Evolutionary conservation across 2,113 vertebrate species (phyloP).

Genomic region (Barnardius zonarius): DNA sequence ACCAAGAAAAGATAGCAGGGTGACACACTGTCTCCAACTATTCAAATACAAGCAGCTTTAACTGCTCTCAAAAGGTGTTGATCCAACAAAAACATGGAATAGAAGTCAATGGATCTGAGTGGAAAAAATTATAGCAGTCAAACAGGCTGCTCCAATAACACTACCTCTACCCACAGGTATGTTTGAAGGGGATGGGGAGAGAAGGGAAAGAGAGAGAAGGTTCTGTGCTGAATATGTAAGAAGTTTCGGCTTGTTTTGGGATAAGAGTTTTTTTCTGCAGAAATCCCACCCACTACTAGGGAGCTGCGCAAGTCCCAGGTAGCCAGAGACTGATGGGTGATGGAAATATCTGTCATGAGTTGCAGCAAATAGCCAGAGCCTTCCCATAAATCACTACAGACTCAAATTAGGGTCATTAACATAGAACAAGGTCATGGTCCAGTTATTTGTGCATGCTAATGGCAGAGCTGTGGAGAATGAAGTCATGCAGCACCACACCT

Average conservation of each 20-base stretch:
- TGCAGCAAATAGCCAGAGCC: neutral
- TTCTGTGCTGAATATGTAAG: constrained; percentile 43
- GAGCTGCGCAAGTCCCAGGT: neutral
- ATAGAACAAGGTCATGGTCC: neutral
- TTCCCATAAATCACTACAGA: constrained; percentile 12
- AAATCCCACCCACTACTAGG: neutral
- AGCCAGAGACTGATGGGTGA: neutral
- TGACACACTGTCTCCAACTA: constrained; percentile 43
- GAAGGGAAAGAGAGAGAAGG: constrained; percentile 53
- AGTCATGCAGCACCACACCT: neutral
- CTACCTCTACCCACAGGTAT: constrained; percentile 69
- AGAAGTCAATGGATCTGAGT: constrained; percentile 64
- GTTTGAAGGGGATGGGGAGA: constrained; percentile 47
- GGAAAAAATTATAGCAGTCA: constrained; percentile 71
- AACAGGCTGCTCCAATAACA: constrained; percentile 70
- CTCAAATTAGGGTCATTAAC: neutral
- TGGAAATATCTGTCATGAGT: neutral
- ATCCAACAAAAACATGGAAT: constrained; percentile 69
- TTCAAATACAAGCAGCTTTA: constrained; percentile 36
- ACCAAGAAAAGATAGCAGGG: constrained; percentile 45
- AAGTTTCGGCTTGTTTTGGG: neutral
- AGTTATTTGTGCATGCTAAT: neutral
- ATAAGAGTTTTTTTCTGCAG: constrained; percentile 6
- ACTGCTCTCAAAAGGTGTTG: constrained; percentile 41
- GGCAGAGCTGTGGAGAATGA: neutral